Evolutionary conservation across 2,113 vertebrate species (phyloP), one percentile per base, ranked within the genome.

Genomic region (Thryonomys swinderianus): DNA sequence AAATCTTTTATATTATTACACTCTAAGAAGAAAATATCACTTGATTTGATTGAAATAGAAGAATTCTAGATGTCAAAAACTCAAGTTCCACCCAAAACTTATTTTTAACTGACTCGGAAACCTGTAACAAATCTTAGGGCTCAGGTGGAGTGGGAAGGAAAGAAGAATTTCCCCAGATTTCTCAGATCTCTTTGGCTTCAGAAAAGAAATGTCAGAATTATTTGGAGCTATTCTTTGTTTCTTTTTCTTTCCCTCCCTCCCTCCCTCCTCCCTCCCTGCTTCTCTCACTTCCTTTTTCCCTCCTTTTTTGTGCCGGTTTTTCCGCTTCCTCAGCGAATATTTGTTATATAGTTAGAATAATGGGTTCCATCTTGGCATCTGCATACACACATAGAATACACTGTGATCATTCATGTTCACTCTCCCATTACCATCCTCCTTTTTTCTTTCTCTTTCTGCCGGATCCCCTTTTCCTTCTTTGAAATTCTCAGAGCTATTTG

Each of bases 51-150:
- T 81, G 32, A 92, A 79, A 61, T 34, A 82, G 32, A 40, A 79
- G 81, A 93, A 57, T 57, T 83, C 11, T 85, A 16, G 27, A 20
- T 30, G 78, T 16, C 5, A 62, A n/a, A 79, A 74, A 11, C 30
- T 37, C 34, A 92, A 37, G 23, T 69, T 88, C 23, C 48, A 61
- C 30, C 42, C 4, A 10, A 80, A 82, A 37, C 1, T 62, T 17
- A 55, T 85, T 86, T 57, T 78, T 40, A 92, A 76, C 30, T 37
- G 62, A 53, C 79, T 96, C 55, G 69, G 71, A 80, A n/a, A 84
- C 74, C 62, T 64, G 57, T 32, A 91, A 25, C 0, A 30, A 91
- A 85, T 66, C 27, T 94, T 32, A 66, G 37, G 23, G 40, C 89
- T 92, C 69, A 76, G 14, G 12, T 12, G 45, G 3, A 55, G 34